phyloP scores from a whole-genome alignment of 2,888 invertebrate genomes.

The Bembecia ichneumoniformis region DNA sequence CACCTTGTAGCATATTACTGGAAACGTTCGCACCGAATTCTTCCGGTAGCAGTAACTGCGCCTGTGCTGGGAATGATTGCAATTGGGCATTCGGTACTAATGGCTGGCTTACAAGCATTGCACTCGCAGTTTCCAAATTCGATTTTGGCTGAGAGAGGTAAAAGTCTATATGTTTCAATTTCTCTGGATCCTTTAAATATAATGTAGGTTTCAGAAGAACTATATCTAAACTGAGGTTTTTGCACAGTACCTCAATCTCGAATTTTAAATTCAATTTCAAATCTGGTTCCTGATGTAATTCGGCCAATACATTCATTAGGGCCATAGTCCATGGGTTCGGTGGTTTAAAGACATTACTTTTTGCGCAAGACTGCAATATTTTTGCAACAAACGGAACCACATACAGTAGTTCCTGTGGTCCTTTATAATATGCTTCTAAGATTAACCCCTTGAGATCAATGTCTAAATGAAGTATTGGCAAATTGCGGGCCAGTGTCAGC shows the following conservation, averaged over 20 bases:
- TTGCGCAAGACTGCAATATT: slow-evolving; percentile 95
- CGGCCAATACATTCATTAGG: slow-evolving; percentile 95
- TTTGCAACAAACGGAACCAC: slow-evolving; percentile 99
- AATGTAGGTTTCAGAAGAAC: slow-evolving; percentile 86
- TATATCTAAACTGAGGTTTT: slow-evolving; percentile 90
- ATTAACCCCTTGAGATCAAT: slow-evolving; percentile 95
- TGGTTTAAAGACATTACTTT: slow-evolving; percentile 95
- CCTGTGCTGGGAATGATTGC: slow-evolving; percentile 42
- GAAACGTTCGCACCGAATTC: slow-evolving; percentile 50
- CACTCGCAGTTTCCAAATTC: slow-evolving; percentile 50
- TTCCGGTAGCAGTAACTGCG: slow-evolving; percentile 31
- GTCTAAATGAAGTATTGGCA: slow-evolving; percentile 91
- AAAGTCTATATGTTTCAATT: slow-evolving; percentile 84
- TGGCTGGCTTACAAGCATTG: slow-evolving; percentile 34
- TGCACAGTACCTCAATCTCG: slow-evolving; percentile 98
- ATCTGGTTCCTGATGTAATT: slow-evolving; percentile 96
- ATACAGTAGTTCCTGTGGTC: slow-evolving; percentile 96
- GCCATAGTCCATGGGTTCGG: slow-evolving; percentile 99
- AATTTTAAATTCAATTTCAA: slow-evolving; percentile 98
- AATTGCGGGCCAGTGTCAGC: slow-evolving; percentile 94
- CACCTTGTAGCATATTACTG: slow-evolving; percentile 32
- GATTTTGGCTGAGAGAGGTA: slow-evolving; percentile 87
- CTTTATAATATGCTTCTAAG: slow-evolving; percentile 97
- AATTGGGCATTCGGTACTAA: slow-evolving; percentile 48
- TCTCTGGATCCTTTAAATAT: slow-evolving; percentile 91